These are phyloP conservation scores for Pipistrellus pygmaeus DNA, from an alignment of 2,797 vertebrate genomes.

Conservation along the genomic window DNA sequence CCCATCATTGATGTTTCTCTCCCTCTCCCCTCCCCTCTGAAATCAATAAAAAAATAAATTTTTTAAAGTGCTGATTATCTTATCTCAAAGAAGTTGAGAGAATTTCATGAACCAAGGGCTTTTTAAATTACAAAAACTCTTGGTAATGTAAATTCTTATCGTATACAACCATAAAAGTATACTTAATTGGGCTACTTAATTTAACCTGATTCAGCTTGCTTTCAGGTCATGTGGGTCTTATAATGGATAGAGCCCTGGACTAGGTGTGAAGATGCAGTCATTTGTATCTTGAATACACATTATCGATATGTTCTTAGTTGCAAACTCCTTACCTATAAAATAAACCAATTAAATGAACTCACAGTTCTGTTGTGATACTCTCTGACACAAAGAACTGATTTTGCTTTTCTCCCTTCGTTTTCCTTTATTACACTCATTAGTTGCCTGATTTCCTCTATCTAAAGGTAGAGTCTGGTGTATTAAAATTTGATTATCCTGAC, in stretches of 20 bases:
- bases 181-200: constrained; percentile 10
- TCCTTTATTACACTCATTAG: neutral
- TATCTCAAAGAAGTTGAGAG: neutral
- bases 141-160: constrained; percentile 26
- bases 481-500: constrained; percentile 19
- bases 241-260: neutral
- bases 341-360: constrained; percentile 21
- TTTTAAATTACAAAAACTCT: constrained; percentile 9
- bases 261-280: neutral
- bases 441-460: constrained; percentile 38
- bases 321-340: constrained; percentile 29
- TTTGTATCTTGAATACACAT: neutral
- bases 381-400: neutral
- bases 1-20: no score
- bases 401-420: neutral
- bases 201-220: constrained; percentile 17
- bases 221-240: neutral
- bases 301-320: neutral
- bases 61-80: neutral
- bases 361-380: constrained; percentile 1
- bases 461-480: constrained; percentile 31
- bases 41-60: no score
- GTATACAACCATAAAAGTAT: neutral
- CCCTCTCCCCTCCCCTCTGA: no score
- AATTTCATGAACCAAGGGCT: neutral